These are phyloP conservation scores for Pseudorhombus dupliciocellatus DNA, from an alignment of 2,113 vertebrate species.

Conservation along the genomic window DNA sequence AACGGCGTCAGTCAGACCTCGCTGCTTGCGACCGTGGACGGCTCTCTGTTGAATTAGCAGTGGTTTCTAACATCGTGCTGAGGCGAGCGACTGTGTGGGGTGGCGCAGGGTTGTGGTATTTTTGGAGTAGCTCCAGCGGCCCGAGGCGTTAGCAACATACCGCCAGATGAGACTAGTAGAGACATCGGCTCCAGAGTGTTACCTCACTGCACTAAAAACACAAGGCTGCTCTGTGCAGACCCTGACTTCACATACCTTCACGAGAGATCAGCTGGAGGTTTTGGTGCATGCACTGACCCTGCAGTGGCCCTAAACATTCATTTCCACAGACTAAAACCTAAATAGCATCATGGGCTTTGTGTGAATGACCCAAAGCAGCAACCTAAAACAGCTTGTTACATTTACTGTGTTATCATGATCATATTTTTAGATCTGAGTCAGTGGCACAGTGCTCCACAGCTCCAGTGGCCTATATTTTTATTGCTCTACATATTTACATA, in stretches of 20 bases:
- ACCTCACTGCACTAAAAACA: constrained; percentile 30
- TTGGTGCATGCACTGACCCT: background rate
- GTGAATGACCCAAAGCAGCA: background rate
- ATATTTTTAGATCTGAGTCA: constrained; percentile 60
- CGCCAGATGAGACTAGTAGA: constrained; percentile 67
- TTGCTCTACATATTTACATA: constrained; percentile 67
- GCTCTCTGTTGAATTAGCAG: constrained; percentile 40
- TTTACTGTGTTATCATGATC: background rate
- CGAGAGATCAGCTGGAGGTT: no score
- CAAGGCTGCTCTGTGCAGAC: constrained; percentile 23
- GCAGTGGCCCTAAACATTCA: background rate
- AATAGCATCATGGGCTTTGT: background rate
- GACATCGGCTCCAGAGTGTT: constrained; percentile 33
- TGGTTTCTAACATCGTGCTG: constrained; percentile 18
- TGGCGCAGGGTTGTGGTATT: constrained; percentile 60
- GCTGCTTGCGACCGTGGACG: background rate
- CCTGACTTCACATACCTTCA: constrained; percentile 7
- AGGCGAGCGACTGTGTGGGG: constrained; percentile 36
- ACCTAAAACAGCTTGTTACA: constrained; percentile 3
- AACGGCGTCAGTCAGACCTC: no score
- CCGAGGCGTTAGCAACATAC: constrained; percentile 55
- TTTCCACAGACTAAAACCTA: background rate
- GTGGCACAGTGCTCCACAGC: constrained; percentile 44
- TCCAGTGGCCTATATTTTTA: constrained; percentile 63
- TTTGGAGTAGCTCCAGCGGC: constrained; percentile 60